Conservation (phyloP, 2,113 vertebrate genomes). For the Neogobius melanostomus region DNA sequence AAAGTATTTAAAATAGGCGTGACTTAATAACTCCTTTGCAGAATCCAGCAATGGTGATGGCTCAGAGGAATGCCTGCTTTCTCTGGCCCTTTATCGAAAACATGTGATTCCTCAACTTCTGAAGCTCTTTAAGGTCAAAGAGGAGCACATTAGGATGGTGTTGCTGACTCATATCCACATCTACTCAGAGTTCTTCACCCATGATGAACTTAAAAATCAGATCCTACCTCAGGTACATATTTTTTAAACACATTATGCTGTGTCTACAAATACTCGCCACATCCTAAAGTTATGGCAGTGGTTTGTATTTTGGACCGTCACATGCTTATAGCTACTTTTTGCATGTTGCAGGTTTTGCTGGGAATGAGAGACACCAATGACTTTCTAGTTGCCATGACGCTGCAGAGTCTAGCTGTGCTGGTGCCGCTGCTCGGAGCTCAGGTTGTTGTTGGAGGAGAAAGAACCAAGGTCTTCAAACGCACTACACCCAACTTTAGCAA, state of each 20-base stretch:
- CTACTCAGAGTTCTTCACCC: conserved; percentile 87
- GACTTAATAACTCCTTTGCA: conserved; percentile 43
- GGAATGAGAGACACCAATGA: conserved; percentile 92
- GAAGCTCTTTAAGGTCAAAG: conserved; percentile 89
- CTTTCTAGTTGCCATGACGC: conserved; percentile 87
- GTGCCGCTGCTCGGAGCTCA: conserved; percentile 94
- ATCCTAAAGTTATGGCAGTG: neutral
- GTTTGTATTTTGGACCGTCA: neutral
- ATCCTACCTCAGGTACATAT: conserved; percentile 90
- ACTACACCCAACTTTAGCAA: conserved; percentile 91
- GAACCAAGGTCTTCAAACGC: conserved; percentile 93
- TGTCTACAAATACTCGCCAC: neutral
- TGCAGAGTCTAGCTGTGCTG: conserved; percentile 90
- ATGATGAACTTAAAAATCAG: conserved; percentile 88
- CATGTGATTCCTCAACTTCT: conserved; percentile 89
- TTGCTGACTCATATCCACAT: conserved; percentile 89
- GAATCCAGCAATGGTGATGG: conserved; percentile 70
- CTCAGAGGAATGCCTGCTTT: conserved; percentile 84
- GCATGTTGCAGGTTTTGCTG: conserved; percentile 83
- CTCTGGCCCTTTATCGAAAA: conserved; percentile 83
- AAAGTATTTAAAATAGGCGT: too few relatives aligned
- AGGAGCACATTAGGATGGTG: conserved; percentile 91
- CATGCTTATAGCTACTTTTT: neutral
- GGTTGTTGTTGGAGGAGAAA: conserved; percentile 93
- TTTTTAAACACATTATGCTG: neutral